phyloP scores from a whole-genome alignment of 2,888 invertebrate species.

The Agonopterix heracliana region DNA sequence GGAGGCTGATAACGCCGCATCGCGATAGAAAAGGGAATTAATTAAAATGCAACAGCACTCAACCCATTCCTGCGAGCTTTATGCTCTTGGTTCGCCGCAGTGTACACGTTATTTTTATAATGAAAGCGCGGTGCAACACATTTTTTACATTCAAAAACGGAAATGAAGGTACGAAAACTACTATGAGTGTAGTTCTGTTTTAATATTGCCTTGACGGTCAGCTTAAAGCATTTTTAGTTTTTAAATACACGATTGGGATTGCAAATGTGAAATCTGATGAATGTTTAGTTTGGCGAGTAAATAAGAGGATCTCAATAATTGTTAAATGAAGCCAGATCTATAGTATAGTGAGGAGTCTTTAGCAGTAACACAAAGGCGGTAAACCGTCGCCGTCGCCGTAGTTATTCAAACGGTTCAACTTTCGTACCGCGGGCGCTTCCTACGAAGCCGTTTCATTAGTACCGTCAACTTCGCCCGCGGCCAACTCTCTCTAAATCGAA shows the following conservation, averaged over 20 bases:
- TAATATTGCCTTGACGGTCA: neutral
- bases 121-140: slow-evolving; percentile 30
- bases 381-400: slow-evolving; percentile 14
- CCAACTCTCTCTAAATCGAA: slow-evolving; percentile 35
- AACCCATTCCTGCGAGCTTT: slow-evolving; percentile 60
- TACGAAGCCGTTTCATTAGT: slow-evolving; percentile 38
- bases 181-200: slow-evolving; percentile 1
- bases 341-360: neutral
- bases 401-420: slow-evolving; percentile 28
- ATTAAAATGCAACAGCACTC: slow-evolving; percentile 74
- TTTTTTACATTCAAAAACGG: slow-evolving; percentile 15
- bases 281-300: neutral
- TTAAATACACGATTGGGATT: too few relatives aligned
- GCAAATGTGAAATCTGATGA: too few relatives aligned
- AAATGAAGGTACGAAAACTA: slow-evolving; percentile 15
- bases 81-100: slow-evolving; percentile 35
- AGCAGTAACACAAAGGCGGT: slow-evolving; percentile 3
- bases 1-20: slow-evolving; percentile 63
- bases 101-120: slow-evolving; percentile 43
- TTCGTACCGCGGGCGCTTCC: slow-evolving; percentile 28
- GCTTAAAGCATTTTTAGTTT: neutral
- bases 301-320: neutral
- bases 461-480: slow-evolving; percentile 40
- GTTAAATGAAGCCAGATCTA: neutral
- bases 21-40: slow-evolving; percentile 74